Percentiles rank a stretch among this genome's conserved stretches.
These are phyloP conservation scores for Leuctra nigra DNA, from an alignment of 2,888 invertebrate species.

Conservation along the genomic window DNA sequence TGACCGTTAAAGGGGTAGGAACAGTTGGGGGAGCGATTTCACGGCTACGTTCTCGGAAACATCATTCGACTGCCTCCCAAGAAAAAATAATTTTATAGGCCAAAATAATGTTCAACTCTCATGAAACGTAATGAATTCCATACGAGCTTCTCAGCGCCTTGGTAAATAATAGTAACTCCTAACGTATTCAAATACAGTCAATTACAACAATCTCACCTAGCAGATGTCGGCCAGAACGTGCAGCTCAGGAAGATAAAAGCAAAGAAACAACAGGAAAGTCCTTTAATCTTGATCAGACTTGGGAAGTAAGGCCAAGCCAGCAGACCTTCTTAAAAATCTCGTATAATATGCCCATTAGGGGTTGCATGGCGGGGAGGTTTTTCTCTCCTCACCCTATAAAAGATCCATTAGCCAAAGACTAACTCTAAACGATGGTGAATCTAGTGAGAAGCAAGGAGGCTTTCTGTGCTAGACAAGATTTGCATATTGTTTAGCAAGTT, in stretches of 20 bases:
- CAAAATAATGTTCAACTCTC: too few species aligned
- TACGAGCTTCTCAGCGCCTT: too few species aligned
- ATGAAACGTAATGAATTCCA: too few species aligned
- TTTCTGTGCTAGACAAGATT: background rate
- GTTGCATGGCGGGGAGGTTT: too few species aligned
- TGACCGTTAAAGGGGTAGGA: too few species aligned
- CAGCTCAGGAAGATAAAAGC: background rate
- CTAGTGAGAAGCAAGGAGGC: background rate
- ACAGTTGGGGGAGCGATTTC: too few species aligned
- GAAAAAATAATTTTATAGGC: too few species aligned
- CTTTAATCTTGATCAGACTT: conserved; percentile 2
- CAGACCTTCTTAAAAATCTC: background rate
- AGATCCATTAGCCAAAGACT: background rate
- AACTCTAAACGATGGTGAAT: background rate
- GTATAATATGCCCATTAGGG: conserved; percentile 4
- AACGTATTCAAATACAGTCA: too few species aligned
- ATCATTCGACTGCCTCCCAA: too few species aligned
- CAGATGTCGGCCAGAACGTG: background rate
- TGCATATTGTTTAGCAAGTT: conserved; percentile 6
- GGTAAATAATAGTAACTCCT: too few species aligned
- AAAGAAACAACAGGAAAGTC: background rate
- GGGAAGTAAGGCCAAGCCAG: background rate
- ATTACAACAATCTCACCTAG: too few species aligned
- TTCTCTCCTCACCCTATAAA: conserved; percentile 5
- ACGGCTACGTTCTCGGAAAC: too few species aligned